A percentile compares a stretch with the other conserved stretches of the same genome.
phyloP scores from a whole-genome alignment of 2,888 invertebrate species.

The Leptopilina drosophilae region DNA sequence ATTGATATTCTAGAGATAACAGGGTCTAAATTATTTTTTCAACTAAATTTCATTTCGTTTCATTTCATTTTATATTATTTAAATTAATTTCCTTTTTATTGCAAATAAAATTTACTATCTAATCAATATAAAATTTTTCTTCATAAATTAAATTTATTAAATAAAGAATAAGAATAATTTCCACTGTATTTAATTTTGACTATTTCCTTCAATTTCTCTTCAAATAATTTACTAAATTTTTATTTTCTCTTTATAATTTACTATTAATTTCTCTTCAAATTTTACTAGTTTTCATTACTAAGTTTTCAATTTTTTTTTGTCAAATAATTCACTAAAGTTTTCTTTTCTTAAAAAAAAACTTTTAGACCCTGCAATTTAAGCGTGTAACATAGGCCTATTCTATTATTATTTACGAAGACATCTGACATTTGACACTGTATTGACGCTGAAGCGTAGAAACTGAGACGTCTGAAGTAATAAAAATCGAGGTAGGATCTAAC shows the following conservation, averaged over 20 bases:
- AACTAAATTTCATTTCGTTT: neutral
- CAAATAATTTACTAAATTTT: too few species aligned
- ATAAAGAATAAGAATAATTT: too few species aligned
- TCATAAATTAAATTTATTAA: too few species aligned
- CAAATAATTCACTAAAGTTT: neutral
- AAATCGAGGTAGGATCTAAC: constrained; percentile 38
- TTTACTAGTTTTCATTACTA: too few species aligned
- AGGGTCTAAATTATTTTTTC: neutral
- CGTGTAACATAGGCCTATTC: constrained; percentile 35
- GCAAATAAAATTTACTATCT: neutral
- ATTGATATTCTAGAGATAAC: neutral
- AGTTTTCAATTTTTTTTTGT: neutral
- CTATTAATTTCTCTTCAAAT: too few species aligned
- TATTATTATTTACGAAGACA: constrained; percentile 40
- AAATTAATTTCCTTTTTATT: neutral
- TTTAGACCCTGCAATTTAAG: constrained; percentile 32
- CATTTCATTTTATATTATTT: neutral
- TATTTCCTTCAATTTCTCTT: too few species aligned
- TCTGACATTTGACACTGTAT: constrained; percentile 56
- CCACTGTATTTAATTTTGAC: too few species aligned
- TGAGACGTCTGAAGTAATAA: constrained; percentile 20
- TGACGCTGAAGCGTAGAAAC: constrained; percentile 51
- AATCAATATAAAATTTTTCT: too few species aligned
- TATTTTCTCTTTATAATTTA: too few species aligned
- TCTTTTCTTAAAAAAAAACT: neutral